Evolutionary conservation across 2,113 vertebrate species (phyloP).

Genomic region (Antechinus flavipes): DNA sequence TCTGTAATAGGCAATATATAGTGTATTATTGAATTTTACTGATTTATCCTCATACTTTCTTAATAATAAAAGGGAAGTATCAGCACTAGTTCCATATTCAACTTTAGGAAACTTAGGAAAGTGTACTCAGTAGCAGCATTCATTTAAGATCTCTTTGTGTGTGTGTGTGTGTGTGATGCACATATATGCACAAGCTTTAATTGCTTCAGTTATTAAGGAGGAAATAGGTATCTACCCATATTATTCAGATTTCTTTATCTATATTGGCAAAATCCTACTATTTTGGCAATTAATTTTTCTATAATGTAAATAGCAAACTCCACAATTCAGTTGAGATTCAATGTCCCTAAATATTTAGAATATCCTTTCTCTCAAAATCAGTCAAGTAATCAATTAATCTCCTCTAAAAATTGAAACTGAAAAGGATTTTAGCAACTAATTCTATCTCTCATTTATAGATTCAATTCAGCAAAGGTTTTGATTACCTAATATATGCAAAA

Average conservation of each 20-base stretch:
- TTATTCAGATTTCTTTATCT: background rate
- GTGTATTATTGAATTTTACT: too few species aligned
- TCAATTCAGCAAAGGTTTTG: too few species aligned
- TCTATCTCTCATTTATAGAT: background rate
- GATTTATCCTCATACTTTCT: too few species aligned
- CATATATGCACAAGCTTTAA: too few species aligned
- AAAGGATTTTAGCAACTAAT: background rate
- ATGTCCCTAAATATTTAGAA: background rate
- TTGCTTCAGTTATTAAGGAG: background rate
- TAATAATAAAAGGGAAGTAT: too few species aligned
- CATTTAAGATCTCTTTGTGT: background rate
- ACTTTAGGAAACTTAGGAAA: background rate
- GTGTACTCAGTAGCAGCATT: background rate
- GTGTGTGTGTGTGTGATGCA: too few species aligned
- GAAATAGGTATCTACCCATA: background rate
- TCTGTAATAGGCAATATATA: too few species aligned
- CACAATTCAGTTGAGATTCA: background rate
- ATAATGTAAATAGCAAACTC: background rate
- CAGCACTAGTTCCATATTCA: background rate
- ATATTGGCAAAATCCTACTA: background rate
- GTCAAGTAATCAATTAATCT: background rate
- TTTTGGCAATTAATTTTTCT: background rate
- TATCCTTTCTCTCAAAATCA: background rate
- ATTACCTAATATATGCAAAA: too few species aligned
- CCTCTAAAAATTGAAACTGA: background rate